Base-by-base conservation (phyloP, 2,888 invertebrate species). In the Caenorhabditis zanzibari region DNA sequence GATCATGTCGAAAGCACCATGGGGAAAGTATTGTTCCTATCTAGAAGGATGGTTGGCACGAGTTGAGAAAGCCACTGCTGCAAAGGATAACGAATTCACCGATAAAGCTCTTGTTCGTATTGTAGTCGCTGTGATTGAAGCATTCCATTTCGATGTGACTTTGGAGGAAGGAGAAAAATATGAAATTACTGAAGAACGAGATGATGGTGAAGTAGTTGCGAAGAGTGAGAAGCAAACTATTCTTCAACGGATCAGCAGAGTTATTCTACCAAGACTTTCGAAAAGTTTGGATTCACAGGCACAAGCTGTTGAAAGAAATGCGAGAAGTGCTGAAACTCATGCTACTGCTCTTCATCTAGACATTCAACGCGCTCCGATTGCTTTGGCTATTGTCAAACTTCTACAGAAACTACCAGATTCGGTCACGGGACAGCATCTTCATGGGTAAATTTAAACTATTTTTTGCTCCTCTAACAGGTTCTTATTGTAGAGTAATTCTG, bases 381-480 rank as follows among this genome's bases (percentile, higher is more conserved):
- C 97, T 0, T 93, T 98, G 73, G 97, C 98, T 0, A 94, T 97
- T 73, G 96, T 98, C 0, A 97, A 97, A 92, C 93, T 98, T 24
- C 93, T 99, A 86, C 96, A 97, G 91, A 95, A 95, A 88, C 93
- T 98, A 61, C 97, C 98, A 0, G 83, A 26, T 94, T 95, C 69
- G 24, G 80, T 88, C 4, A 73, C 87, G 24, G 86, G 89, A 14
- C 84, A 87, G 10, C 85, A 92, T 79, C 85, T 92, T 44, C 91
- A 92, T 52, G 96, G 96, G 96, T 96, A 93, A 94, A 94, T 93
- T 68, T n/a, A n/a, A n/a, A n/a, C 7, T 54, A 56, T 52, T 58
- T 16, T 5, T 35, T 10, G 35, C 22, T 26, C 26, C 35, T 7
- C 7, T 26, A 14, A 26, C 6, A 38, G 12, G 19, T 26, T 47